phyloP scores from a whole-genome alignment of 2,113 vertebrate genomes.

The Suricata suricatta region DNA sequence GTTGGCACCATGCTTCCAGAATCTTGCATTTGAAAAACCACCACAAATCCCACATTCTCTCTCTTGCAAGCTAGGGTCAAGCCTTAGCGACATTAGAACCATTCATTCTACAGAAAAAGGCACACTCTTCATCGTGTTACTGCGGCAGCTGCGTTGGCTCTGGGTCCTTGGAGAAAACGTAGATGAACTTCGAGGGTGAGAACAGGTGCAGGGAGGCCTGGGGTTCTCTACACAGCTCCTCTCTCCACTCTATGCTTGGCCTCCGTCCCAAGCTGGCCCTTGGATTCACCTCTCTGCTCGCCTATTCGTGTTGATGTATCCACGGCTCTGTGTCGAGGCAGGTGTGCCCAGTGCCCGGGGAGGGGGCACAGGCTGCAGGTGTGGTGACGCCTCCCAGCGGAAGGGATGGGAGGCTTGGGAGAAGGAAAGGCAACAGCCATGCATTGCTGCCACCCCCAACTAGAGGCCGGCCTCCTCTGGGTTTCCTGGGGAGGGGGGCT shows the following conservation, averaged over 20 bases:
- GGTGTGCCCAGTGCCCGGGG: neutral
- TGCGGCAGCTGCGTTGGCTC: accelerated
- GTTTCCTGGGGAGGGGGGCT: neutral
- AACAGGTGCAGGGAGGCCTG: too few species aligned
- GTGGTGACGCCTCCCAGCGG: neutral
- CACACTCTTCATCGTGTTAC: too few species aligned
- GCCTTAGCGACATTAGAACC: neutral
- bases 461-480: too few species aligned
- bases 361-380: neutral
- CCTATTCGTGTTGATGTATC: neutral
- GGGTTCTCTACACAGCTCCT: neutral
- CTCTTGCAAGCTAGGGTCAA: neutral
- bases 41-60: neutral
- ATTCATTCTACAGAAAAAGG: neutral
- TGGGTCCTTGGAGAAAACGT: neutral
- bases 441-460: neutral
- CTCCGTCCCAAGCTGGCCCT: accelerated
- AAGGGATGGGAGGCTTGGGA: neutral
- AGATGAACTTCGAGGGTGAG: neutral
- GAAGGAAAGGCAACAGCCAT: neutral
- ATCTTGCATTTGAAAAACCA: neutral
- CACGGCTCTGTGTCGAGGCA: neutral
- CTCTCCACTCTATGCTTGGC: neutral
- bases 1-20: neutral
- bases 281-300: neutral